Percentiles rank a stretch among this genome's conserved stretches.
Conservation (phyloP, 1,140 invertebrate species). For the Drosophila sucinea region DNA sequence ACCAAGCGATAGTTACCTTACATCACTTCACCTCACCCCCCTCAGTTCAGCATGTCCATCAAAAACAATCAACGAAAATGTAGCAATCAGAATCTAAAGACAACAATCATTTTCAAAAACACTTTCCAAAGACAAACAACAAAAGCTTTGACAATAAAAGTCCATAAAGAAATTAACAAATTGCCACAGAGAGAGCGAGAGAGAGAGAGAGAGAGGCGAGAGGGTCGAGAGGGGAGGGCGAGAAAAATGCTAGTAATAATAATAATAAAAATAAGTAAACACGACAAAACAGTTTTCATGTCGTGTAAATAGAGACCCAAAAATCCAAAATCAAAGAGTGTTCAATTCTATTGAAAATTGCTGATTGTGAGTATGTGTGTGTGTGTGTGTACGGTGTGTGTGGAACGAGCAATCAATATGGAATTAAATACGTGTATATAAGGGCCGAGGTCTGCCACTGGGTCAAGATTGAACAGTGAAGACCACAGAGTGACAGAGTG, state of each 20-base stretch:
- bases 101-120: conserved; percentile 23
- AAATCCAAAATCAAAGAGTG: conserved; percentile 58
- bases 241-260: conserved; percentile 29
- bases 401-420: too few species aligned
- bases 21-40: too few species aligned
- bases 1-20: not conserved
- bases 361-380: not conserved
- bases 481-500: conserved; percentile 60
- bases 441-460: conserved; percentile 32
- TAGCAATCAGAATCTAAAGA: conserved; percentile 58
- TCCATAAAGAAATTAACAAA: conserved; percentile 81
- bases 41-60: conserved; percentile 9
- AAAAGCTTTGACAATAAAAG: conserved; percentile 71
- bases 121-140: conserved; percentile 27
- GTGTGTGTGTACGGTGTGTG: not conserved
- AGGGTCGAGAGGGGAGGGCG: conserved; percentile 2
- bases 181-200: conserved; percentile 37
- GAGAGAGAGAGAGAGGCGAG: conserved; percentile 19
- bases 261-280: conserved; percentile 17
- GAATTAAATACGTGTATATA: not conserved
- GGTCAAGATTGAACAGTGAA: conserved; percentile 74
- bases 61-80: conserved; percentile 59
- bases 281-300: conserved; percentile 26
- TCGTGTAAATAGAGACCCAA: conserved; percentile 23
- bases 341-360: conserved; percentile 73